A percentile compares a stretch with the other conserved stretches of the same genome.
Conservation (phyloP, 2,113 vertebrate genomes). For the Colaptes auratus region DNA sequence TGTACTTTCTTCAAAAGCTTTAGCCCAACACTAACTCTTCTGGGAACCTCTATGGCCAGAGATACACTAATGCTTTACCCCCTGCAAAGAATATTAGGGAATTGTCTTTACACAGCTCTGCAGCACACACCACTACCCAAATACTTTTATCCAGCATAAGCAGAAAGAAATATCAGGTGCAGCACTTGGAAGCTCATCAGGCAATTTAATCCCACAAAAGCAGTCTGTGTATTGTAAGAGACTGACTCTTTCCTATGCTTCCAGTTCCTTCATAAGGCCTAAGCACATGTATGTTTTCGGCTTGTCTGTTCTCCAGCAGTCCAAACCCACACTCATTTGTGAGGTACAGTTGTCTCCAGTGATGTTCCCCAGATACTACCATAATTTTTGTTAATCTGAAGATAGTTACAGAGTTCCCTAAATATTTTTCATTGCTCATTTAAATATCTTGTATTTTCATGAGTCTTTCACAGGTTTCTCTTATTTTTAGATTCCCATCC, state of each 20-base stretch:
- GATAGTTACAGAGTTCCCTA: neutral
- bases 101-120: neutral
- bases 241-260: neutral
- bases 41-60: neutral
- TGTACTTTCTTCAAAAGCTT: neutral
- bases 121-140: neutral
- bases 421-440: neutral
- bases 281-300: neutral
- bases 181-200: slow-evolving; percentile 3
- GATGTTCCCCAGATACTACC: neutral
- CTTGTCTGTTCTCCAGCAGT: neutral
- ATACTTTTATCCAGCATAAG: neutral
- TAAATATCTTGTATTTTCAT: neutral
- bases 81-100: neutral
- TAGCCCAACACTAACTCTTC: neutral
- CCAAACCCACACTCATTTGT: neutral
- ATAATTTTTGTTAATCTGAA: neutral
- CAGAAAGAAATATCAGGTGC: neutral
- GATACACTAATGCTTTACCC: neutral
- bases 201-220: slow-evolving; percentile 26
- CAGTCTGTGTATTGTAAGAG: neutral
- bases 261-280: neutral
- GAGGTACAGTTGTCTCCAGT: neutral
- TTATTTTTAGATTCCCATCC: neutral
- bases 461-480: neutral